Percentiles rank a stretch among this genome's conserved stretches.
These are phyloP conservation scores for Arrhopalites spinosus DNA, from an alignment of 2,888 invertebrate species.

Conservation along the genomic window DNA sequence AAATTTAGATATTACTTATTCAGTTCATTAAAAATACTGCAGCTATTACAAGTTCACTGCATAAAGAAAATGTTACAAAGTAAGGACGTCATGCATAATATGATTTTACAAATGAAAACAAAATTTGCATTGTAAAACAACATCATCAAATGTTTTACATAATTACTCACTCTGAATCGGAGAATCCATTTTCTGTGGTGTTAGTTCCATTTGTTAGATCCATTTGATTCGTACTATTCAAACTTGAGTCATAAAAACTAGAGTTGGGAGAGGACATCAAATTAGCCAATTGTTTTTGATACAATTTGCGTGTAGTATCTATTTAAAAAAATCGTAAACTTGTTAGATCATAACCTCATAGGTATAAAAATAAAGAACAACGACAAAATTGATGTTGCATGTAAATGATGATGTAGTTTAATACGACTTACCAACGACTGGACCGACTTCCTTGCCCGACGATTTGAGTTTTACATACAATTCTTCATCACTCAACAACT, in stretches of 20 bases:
- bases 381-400: background rate
- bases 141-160: background rate
- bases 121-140: background rate
- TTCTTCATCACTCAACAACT: slow-evolving; percentile 32
- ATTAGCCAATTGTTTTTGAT: slow-evolving; percentile 32
- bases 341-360: too few relatives aligned
- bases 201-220: slow-evolving; percentile 26
- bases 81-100: too few relatives aligned
- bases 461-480: slow-evolving; percentile 25
- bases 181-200: slow-evolving; percentile 5
- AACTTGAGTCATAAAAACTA: background rate
- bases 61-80: too few relatives aligned
- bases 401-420: background rate
- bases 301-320: slow-evolving; percentile 24
- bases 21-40: too few relatives aligned
- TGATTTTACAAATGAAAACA: too few relatives aligned
- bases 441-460: slow-evolving; percentile 22
- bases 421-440: slow-evolving; percentile 32
- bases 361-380: background rate
- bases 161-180: slow-evolving; percentile 14
- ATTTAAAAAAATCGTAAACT: background rate
- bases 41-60: too few relatives aligned
- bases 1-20: too few relatives aligned
- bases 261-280: slow-evolving; percentile 18
- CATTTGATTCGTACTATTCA: too few relatives aligned